Evolutionary conservation across 2,797 vertebrate genomes (phyloP), one percentile per base, ranked within the genome.

Genomic region (Pampus argenteus): DNA sequence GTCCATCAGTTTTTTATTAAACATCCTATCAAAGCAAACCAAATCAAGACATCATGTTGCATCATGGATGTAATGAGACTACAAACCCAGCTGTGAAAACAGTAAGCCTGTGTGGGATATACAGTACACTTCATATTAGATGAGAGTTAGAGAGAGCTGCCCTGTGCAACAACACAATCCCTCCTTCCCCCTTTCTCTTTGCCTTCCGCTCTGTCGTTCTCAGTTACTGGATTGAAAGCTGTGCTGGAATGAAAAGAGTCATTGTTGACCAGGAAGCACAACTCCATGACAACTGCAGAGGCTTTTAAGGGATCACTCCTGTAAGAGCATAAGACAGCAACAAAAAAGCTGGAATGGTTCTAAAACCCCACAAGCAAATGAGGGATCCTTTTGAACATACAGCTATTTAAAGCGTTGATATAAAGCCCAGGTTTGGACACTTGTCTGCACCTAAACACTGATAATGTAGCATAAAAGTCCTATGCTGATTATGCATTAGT

Each of bases 231-330:
- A 86, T 86, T 86, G 80, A 90, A 88, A 88, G 83, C 89, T 81
- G 80, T 78, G 72, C 78, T 22, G 79, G 72, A 84, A 73, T 90
- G 91, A 92, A 93, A 91, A 87, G 91, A 83, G 67, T 70, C 83
- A 79, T 90, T 92, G 89, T 93, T 90, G 72, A 82, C 87, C 76
- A 79, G 82, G 78, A 91, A 90, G 85, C 89, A 88, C 88, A 89
- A 90, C 88, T 87, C 91, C 86, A 84, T 86, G 85, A 86, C 87
- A 78, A 92, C 93, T 76, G 50, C 77, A 40, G 58, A 66, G 82
- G 89, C 85, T 90, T 88, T 83, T 79, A 81, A 86, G 26, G 62
- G 72, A 81, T 59, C 48, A 31, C 76, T 84, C 66, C 59, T 68
- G 29, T 44, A 34, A 73, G 78, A 64, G 48, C 51, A 42, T 23